Percentiles rank a stretch among this genome's conserved stretches.
Conservation (phyloP, 2,888 invertebrate species). For the Rhingia rostrata region DNA sequence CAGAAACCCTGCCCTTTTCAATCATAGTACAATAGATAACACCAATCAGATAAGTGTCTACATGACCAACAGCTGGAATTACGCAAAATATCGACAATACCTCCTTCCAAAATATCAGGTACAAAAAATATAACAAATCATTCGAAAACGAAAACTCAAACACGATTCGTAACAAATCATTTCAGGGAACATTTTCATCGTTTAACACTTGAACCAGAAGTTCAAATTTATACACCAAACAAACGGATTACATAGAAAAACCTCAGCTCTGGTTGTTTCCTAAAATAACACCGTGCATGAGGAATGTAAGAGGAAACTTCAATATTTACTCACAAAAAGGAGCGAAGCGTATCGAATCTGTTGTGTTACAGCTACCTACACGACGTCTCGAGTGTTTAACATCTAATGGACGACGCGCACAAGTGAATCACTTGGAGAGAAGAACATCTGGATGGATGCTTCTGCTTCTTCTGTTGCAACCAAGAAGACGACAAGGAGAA, state of each 20-base stretch:
- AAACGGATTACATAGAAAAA: conserved; percentile 49
- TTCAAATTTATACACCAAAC: conserved; percentile 43
- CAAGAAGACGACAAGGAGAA: conserved; percentile 1
- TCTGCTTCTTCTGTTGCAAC: conserved; percentile 1
- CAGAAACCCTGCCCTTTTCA: neutral
- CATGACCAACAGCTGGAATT: neutral
- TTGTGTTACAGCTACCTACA: conserved; percentile 47
- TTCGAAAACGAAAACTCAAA: conserved; percentile 34
- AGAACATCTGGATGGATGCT: conserved; percentile 56
- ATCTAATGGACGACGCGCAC: conserved; percentile 52
- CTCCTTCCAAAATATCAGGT: neutral
- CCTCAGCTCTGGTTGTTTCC: conserved; percentile 36
- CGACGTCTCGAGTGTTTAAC: conserved; percentile 56
- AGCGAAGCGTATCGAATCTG: neutral
- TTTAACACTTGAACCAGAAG: conserved; percentile 31
- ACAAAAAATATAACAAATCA: too few relatives aligned
- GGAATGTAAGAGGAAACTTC: conserved; percentile 20
- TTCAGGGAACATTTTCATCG: neutral
- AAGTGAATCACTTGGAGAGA: conserved; percentile 47
- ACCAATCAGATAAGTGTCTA: neutral
- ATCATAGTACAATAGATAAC: neutral
- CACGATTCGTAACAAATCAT: conserved; percentile 35
- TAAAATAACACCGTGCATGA: conserved; percentile 52
- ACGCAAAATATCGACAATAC: conserved; percentile 11
- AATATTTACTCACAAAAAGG: conserved; percentile 52